Percentiles rank a stretch among this genome's conserved stretches.
phyloP scores from a whole-genome alignment of 2,113 vertebrate species.

The Lophochroa leadbeateri region DNA sequence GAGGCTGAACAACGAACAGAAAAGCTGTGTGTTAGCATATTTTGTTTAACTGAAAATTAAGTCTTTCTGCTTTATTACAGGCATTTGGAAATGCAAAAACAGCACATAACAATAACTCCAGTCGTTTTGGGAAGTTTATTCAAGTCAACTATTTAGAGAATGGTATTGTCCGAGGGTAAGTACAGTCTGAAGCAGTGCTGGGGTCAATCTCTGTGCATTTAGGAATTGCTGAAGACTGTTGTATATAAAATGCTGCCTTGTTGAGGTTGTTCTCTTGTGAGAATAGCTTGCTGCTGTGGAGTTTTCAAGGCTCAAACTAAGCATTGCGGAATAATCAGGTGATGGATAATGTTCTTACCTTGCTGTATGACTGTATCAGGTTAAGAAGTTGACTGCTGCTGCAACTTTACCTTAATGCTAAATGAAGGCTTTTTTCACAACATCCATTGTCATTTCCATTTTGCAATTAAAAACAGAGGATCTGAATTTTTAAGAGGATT shows the following conservation, averaged over 20 bases:
- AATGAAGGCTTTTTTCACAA: neutral
- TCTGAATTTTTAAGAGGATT: neutral
- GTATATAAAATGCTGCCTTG: neutral
- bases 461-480: neutral
- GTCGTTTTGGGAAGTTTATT: conserved; percentile 96
- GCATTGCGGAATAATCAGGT: neutral
- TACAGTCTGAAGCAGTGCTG: neutral
- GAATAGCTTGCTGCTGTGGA: neutral
- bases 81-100: conserved; percentile 96
- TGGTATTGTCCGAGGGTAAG: conserved; percentile 93
- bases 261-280: neutral
- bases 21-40: neutral
- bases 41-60: neutral
- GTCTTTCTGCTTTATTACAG: conserved; percentile 49
- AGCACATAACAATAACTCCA: conserved; percentile 93
- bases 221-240: neutral
- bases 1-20: neutral
- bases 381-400: neutral
- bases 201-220: neutral
- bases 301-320: neutral
- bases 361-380: neutral
- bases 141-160: conserved; percentile 95
- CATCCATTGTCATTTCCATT: neutral
- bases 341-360: neutral
- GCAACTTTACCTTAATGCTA: neutral